phyloP scores from a whole-genome alignment of 2,113 vertebrate genomes.

The Syngnathoides biaculeatus region DNA sequence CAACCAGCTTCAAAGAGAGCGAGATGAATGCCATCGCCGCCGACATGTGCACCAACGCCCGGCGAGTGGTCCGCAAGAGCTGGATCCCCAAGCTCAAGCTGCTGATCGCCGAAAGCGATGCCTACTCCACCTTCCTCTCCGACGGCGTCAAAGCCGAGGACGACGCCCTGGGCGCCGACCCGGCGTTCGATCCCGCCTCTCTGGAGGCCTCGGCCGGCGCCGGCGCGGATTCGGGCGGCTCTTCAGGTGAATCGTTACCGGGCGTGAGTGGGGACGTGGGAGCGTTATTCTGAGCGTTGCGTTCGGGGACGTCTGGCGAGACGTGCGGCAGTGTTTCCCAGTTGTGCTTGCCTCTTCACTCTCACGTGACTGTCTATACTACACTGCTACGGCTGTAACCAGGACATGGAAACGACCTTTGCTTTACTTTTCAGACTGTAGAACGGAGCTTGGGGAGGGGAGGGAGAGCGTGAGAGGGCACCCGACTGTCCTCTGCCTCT shows the following conservation, averaged over 20 bases:
- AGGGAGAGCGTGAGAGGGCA: constrained; percentile 34
- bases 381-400: constrained; percentile 55
- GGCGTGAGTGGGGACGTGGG: constrained; percentile 69
- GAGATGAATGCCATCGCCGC: constrained; percentile 96
- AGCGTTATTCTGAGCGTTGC: constrained; percentile 69
- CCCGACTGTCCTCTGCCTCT: constrained; percentile 47
- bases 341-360: constrained; percentile 55
- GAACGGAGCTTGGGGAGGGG: constrained; percentile 30
- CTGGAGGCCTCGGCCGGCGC: constrained; percentile 60
- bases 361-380: constrained; percentile 54
- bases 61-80: constrained; percentile 92
- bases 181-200: constrained; percentile 71
- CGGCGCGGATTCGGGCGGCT: constrained; percentile 63
- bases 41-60: constrained; percentile 95
- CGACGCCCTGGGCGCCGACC: constrained; percentile 78
- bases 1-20: constrained; percentile 95
- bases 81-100: constrained; percentile 94
- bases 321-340: constrained; percentile 38
- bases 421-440: constrained; percentile 53
- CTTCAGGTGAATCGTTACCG: constrained; percentile 69
- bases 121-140: constrained; percentile 85
- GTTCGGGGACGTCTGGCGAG: constrained; percentile 29
- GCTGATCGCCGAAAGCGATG: constrained; percentile 85
- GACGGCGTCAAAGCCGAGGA: constrained; percentile 87
- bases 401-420: constrained; percentile 43